phyloP scores from a whole-genome alignment of 2,113 vertebrate species.

The Mus spicilegus region DNA sequence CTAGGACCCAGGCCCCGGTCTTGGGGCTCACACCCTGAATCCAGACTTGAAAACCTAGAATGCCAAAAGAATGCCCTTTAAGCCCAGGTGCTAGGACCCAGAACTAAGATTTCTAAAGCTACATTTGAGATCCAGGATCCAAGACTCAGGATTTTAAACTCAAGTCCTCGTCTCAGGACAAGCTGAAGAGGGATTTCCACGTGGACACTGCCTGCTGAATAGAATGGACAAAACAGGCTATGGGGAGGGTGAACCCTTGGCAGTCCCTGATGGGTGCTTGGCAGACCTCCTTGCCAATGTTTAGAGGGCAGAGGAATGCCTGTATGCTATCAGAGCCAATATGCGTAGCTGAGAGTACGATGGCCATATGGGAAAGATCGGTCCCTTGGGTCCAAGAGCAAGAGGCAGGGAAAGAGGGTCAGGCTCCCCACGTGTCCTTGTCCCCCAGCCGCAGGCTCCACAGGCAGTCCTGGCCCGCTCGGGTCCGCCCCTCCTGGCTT shows the following conservation, averaged over 20 bases:
- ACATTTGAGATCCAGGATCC: not conserved
- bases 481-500: constrained; percentile 75
- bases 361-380: not conserved
- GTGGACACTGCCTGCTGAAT: not conserved
- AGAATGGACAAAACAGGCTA: not conserved
- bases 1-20: not conserved
- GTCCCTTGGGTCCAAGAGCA: constrained; percentile 37
- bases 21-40: not conserved
- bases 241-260: not conserved
- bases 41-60: not conserved
- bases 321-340: not conserved
- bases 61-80: not conserved
- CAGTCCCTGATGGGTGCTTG: not conserved
- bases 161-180: not conserved
- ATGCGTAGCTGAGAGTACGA: not conserved
- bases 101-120: not conserved
- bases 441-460: constrained; percentile 61
- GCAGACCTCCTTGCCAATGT: not conserved
- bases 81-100: not conserved
- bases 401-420: constrained; percentile 24
- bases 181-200: not conserved
- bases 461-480: constrained; percentile 41
- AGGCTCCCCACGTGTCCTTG: constrained; percentile 50
- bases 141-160: not conserved
- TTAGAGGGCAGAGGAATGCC: constrained; percentile 31